Base-by-base conservation (phyloP, 2,888 invertebrate genomes). In the Sabellastarte sp. region DNA sequence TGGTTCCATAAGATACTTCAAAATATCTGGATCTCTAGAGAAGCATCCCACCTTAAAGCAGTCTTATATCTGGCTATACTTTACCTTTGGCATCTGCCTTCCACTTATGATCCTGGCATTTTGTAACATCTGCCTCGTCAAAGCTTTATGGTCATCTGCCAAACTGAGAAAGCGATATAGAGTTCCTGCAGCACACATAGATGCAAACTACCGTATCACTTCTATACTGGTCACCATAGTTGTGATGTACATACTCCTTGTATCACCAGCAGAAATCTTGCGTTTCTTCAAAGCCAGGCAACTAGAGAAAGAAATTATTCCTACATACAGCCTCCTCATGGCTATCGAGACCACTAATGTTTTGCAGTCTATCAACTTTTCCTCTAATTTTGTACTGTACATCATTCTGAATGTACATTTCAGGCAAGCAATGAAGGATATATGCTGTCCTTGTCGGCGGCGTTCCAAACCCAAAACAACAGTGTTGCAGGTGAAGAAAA, bases 241-340 rank as follows among this genome's bases (percentile, higher is more conserved):
- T 1, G 75, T 79, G 50, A 77, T 80, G 77, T 81, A 80, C 63
- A 72, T 80, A 50, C 74, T 80, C 24, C 71, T 81, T 3, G 81
- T 81, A 26, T 77, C 80, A 20, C 81, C 81, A 3, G 78, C 77
- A 0, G 81, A 81, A 66, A 76, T 79, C 50, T 74, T 78, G 10
- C 73, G 74, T 63, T 76, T 76, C 63, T 69, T 77, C 15, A 50
- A 57, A 24, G 58, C 61, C 24, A 56, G 61, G 26, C n/a, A 31
- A n/a, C 4, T 10, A 3, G 50, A 15, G 15, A 15, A 10, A 15
- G 3, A 50, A 3, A 24, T 24, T 30, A 2, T n/a, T 31, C 50
- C 51, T 32, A 29, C 30, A 29, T 5, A 57, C 53, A 26, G 24
- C 20, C 28, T 50, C 32, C 41, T 50, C 50, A 5, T 67, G 20